Evolutionary conservation across 2,113 vertebrate genomes (phyloP).

Genomic region (Eurystomus gularis): DNA sequence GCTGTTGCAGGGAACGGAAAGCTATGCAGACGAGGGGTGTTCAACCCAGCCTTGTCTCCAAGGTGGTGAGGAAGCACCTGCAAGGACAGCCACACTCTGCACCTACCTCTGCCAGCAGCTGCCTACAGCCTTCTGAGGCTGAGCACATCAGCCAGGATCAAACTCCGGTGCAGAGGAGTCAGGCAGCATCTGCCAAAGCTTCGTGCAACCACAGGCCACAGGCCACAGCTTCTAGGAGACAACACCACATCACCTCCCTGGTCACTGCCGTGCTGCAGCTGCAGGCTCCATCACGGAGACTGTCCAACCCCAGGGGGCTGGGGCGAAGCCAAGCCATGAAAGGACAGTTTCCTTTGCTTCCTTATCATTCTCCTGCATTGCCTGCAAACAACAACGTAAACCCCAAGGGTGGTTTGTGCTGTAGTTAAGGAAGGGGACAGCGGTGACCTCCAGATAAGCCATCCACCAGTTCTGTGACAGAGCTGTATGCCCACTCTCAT

Average conservation of each 20-base stretch:
- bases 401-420: not conserved
- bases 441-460: not conserved
- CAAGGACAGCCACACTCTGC: not conserved
- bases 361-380: not conserved
- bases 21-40: not conserved
- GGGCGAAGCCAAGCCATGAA: not conserved
- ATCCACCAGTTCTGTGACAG: not conserved
- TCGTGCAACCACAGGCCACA: not conserved
- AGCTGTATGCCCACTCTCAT: not conserved
- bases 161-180: not conserved
- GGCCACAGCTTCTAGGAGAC: not conserved
- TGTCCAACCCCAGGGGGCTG: not conserved
- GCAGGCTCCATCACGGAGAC: not conserved
- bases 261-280: not conserved
- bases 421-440: not conserved
- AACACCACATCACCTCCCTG: not conserved
- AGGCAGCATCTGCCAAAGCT: fast-evolving
- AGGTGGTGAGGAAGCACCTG: not conserved
- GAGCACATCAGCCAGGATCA: fast-evolving
- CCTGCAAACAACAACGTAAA: fast-evolving
- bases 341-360: not conserved
- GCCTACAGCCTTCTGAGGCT: not conserved
- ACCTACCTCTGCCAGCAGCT: not conserved
- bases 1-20: not conserved
- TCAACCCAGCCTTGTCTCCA: not conserved